Evolutionary conservation across 2,888 invertebrate species (phyloP), one percentile per base, ranked within the genome.

Genomic region (Polylopha cassiicola): DNA sequence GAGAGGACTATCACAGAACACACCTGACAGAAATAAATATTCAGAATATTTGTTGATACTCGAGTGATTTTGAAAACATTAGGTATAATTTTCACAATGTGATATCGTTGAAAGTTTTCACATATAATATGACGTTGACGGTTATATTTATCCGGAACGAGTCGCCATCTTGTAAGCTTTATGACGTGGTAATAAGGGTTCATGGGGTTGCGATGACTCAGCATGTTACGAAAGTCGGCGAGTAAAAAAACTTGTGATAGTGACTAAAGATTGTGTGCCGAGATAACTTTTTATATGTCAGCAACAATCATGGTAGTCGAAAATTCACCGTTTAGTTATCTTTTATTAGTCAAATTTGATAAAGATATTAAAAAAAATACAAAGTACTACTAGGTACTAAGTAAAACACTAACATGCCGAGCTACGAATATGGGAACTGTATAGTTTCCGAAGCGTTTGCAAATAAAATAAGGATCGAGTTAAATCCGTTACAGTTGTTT

Each of bases 231-330:
- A 20, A 41, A 36, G 30, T 41, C 30, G 27, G 21, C 28, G 21
- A 18, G 41, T 21, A 36, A 26, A 41, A 37, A 41, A 41, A 36
- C 30, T 41, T 41, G 20, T 23, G 39, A 34, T 29, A 39, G 39
- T 39, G 28, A 28, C 14, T 33, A 21, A 27, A 32, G 39, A 39
- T 32, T 39, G 32, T 32, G 29, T 39, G 23, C 21, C 13, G 34
- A 20, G 41, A 30, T 41, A 34, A 27, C 27, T 41, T 34, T 14
- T 24, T 26, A 27, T 29, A 28, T 33, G 39, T 10, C n/a, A 3
- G 34, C 34, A 41, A 41, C 34, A 24, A 8, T 39, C 31, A 27
- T 20, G 14, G 11, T 29, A 23, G 17, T 24, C 9, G 15, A 30
- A 30, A 29, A 29, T 28, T 39, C 33, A 7, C 13, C 1, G 3